Evolutionary conservation across 2,113 vertebrate species (phyloP), one percentile per base, ranked within the genome.

Genomic region (Triplophysa siluroides): DNA sequence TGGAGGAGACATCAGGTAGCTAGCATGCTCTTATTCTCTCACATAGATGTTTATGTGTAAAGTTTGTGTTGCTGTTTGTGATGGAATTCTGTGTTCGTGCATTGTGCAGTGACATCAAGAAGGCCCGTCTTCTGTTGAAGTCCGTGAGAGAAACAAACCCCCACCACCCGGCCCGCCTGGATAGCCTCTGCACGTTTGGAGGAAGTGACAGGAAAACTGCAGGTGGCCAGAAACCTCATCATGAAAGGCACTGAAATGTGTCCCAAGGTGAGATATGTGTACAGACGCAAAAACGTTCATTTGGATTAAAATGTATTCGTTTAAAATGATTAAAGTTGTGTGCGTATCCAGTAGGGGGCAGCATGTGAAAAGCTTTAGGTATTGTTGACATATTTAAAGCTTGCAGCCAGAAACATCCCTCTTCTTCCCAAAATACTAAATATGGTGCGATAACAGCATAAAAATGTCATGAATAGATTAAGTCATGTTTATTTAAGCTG

Each of bases 221-320:
- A 99, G 72, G 96, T 99, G 43, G 98, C 98, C 78, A 92, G 97
- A 24, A 99, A 99, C 84, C 94, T 98, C 76, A 99, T 99, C 79
- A 99, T 99, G 97, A 99, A 99, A 87, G 98, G 97, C 80, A 98
- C 98, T 0, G 98, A 99, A 85, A 99, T 99, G 98, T 99, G 98
- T 87, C 95, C 94, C 10, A 99, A 99, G 96, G 98, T 99, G 83
- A 90, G 91, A n/a, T 58, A 16, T 21, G 54, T 10, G 18, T 21
- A 38, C 33, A 38, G 3, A 38, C 3, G 6, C 6, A 7, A 38
- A 33, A 38, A 38, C 33, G 8, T 38, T 38, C 33, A 38, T 38
- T 6, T 38, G 33, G 33, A 38, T 38, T 38, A 3, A 38, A 38
- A 6, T 38, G 33, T 38, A 3, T 7, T 14, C 14, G 47, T 13